Evolutionary conservation across 2,888 invertebrate species (phyloP).

Genomic region (Encarsia formosa): DNA sequence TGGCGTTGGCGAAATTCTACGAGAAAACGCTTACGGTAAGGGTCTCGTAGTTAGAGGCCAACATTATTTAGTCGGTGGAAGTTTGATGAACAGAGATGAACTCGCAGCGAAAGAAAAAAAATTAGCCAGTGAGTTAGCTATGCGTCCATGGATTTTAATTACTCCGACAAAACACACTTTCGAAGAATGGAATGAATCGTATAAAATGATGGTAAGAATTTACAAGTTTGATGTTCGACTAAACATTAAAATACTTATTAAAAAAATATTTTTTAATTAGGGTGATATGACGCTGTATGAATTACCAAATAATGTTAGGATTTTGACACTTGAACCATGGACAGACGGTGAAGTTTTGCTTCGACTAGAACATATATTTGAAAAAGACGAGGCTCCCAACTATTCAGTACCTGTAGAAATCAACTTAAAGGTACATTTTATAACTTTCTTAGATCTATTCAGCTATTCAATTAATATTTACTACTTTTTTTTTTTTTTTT

Average conservation of each 20-base stretch:
- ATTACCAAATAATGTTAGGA: slow-evolving; percentile 67
- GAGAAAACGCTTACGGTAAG: slow-evolving; percentile 69
- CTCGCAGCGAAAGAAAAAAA: slow-evolving; percentile 36
- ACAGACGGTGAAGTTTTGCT: slow-evolving; percentile 60
- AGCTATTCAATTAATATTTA: background rate
- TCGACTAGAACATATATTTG: slow-evolving; percentile 73
- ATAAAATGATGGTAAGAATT: slow-evolving; percentile 48
- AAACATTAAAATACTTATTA: too few species aligned
- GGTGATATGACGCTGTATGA: too few species aligned
- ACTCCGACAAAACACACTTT: slow-evolving; percentile 55
- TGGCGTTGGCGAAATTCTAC: slow-evolving; percentile 87
- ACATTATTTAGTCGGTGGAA: slow-evolving; percentile 57
- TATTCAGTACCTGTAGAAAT: slow-evolving; percentile 53
- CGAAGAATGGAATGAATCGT: slow-evolving; percentile 54
- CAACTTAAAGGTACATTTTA: background rate
- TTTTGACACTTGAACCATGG: slow-evolving; percentile 79
- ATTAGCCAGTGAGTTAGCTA: slow-evolving; percentile 55
- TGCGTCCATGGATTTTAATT: slow-evolving; percentile 62
- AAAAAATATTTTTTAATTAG: background rate
- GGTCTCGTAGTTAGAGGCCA: slow-evolving; percentile 70
- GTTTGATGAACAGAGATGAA: slow-evolving; percentile 24
- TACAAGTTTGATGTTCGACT: background rate
- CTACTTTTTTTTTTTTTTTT: background rate
- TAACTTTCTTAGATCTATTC: background rate
- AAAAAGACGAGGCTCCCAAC: slow-evolving; percentile 58